Percentiles rank a stretch among this genome's conserved stretches.
Evolutionary conservation across 2,797 vertebrate species (phyloP).

Genomic region (Lophura swinhoii): DNA sequence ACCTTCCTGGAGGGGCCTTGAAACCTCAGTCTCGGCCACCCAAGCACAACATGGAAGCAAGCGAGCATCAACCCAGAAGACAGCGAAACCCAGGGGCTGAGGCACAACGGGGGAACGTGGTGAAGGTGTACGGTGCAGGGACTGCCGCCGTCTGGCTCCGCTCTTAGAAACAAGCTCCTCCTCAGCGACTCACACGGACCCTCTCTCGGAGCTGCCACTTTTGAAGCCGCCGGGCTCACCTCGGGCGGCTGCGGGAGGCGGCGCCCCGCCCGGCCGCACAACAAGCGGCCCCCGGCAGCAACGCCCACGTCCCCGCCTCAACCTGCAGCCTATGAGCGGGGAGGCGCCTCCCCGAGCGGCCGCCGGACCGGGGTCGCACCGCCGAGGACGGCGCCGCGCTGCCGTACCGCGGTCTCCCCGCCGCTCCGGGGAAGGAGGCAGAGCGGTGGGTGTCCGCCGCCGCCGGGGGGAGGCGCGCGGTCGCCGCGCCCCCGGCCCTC

Average conservation of each 20-base stretch:
- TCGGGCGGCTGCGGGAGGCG: not conserved
- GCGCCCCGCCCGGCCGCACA: not conserved
- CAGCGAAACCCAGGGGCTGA: not conserved
- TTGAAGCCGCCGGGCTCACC: not conserved
- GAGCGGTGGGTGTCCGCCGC: constrained; percentile 43
- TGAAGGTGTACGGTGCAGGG: not conserved
- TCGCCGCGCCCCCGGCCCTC: constrained; percentile 31
- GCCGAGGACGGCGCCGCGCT: not conserved
- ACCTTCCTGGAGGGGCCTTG: accelerated
- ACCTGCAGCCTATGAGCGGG: constrained; percentile 10
- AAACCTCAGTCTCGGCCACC: not conserved
- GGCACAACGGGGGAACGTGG: no score
- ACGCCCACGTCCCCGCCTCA: constrained; percentile 24
- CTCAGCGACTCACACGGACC: accelerated
- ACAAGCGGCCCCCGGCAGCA: constrained; percentile 24
- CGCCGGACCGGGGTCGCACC: not conserved
- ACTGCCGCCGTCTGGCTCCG: accelerated
- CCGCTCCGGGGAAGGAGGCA: constrained; percentile 23
- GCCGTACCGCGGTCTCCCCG: not conserved
- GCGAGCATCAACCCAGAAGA: accelerated
- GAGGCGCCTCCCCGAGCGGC: constrained; percentile 48
- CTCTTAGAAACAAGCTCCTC: not conserved
- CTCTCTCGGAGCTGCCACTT: accelerated
- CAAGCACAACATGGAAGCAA: not conserved
- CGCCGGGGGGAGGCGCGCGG: not conserved